Evolutionary conservation across 2,797 vertebrate genomes (phyloP).

Genomic region (Champsocephalus esox): DNA sequence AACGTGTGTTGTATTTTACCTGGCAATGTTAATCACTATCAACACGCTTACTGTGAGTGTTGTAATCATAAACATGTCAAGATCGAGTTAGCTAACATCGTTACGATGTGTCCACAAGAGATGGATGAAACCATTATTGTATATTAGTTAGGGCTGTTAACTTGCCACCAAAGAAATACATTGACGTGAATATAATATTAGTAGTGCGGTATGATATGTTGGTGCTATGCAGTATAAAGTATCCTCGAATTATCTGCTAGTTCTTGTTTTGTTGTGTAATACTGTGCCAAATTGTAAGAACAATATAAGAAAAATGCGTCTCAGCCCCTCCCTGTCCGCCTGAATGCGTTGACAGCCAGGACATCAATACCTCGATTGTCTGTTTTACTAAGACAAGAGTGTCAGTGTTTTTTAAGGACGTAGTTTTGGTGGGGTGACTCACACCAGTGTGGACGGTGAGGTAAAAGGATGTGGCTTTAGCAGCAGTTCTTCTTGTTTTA

Average conservation of each 20-base stretch:
- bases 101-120: conserved; percentile 1
- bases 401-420: not conserved
- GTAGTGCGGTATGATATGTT: not conserved
- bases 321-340: conserved; percentile 33
- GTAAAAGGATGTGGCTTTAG: conserved; percentile 17
- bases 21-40: not conserved
- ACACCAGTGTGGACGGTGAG: not conserved
- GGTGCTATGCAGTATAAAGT: not conserved
- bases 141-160: too few relatives aligned
- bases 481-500: conserved; percentile 8
- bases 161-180: too few relatives aligned
- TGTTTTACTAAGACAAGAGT: conserved; percentile 7
- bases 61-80: conserved; percentile 49
- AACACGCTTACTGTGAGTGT: conserved; percentile 22
- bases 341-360: conserved; percentile 1
- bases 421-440: conserved; percentile 30
- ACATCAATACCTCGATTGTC: not conserved
- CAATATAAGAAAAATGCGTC: not conserved
- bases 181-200: not conserved
- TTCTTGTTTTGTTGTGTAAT: not conserved
- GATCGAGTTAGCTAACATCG: conserved; percentile 45
- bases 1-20: not conserved
- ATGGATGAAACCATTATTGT: conserved; percentile 15
- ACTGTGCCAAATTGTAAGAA: not conserved
- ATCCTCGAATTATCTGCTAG: not conserved